Evolutionary conservation across 1,140 invertebrate species (phyloP), one percentile per base, ranked within the genome.

Genomic region (Calycopis cecrops): DNA sequence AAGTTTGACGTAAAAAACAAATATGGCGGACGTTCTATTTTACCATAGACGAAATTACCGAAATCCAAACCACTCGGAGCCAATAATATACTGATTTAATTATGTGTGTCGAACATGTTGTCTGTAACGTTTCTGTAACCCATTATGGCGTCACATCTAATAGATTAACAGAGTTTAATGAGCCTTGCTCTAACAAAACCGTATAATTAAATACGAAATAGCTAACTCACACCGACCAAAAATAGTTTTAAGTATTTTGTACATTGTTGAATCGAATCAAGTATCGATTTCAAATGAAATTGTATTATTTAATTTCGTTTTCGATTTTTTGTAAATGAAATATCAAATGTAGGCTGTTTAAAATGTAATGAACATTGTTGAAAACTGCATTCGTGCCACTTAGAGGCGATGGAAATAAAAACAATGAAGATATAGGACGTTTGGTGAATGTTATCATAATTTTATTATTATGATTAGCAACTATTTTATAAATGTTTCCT

Each of bases 401-500:
- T 52, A 44, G 55, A 58, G 52, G 62, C 59, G 52, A 58, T 64
- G 55, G 51, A 51, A 60, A 55, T 21, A 40, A 52, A 61, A 63
- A 64, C 58, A 60, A 54, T 61, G 63, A 69, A 60, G 54, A 61
- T 69, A 77, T 72, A 59, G 47, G 21, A 33, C 59, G 71, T 79
- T n/a, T 65, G 71, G 70, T 78, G 73, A 79, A 79, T 83, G 79
- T 83, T 79, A 76, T 76, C 61, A 77, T 76, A 78, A 74, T 79
- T 79, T 76, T 80, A 78, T 69, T 72, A 79, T 80, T 77, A 70
- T 76, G 72, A 78, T 70, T 81, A 84, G 78, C 76, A 71, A 62
- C 74, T 84, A 80, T 81, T 84, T 79, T 81, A 76, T 82, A 73
- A 84, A 84, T 82, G 79, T 82, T 83, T 76, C 78, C 76, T 79